Evolutionary conservation across 2,113 vertebrate species (phyloP), one percentile per base, ranked within the genome.

Genomic region (Equus przewalskii): DNA sequence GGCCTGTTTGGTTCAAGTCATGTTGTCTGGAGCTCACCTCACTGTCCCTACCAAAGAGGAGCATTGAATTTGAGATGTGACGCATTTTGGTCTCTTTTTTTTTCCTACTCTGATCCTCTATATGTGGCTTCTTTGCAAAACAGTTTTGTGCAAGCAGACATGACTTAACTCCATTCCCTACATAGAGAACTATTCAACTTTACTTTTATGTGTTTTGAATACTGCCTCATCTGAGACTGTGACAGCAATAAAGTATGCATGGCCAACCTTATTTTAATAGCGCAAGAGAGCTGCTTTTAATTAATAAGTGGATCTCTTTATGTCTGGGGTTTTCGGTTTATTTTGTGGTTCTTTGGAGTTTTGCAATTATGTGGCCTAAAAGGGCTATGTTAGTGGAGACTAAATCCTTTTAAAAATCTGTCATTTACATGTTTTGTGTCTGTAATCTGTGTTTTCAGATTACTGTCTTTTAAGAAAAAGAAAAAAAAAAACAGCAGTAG

Each of bases 351-450:
- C 97, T 97, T 98, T 96, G 83, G 96, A 95, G 87, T 97, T 98
- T 92, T 97, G 97, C 97, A 98, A 98, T 98, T 98, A 98, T 91
- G 89, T 95, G 89, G 97, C 95, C 95, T 97, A 95, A 96, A 98
- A 97, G 78, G 96, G 90, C 95, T 94, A 70, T 79, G 96, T 87
- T 96, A 89, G 89, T 96, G 87, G 62, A 86, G 95, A 94, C 79
- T 93, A 92, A 97, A 95, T 84, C 95, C 94, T 97, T 97, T 96
- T 78, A 92, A 96, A 98, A 96, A 96, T 98, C 92, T 96, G 95
- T 92, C 92, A 94, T 97, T 97, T 97, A 92, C 96, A 60, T 96
- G 96, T 97, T 96, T 97, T 92, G 83, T 96, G 96, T 96, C 93
- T 95, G 78, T 97, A 97, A 96, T 94, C 95, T 97, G 76, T 97